These are phyloP conservation scores for Parus major DNA, from an alignment of 2,113 vertebrate genomes.

Conservation along the genomic window DNA sequence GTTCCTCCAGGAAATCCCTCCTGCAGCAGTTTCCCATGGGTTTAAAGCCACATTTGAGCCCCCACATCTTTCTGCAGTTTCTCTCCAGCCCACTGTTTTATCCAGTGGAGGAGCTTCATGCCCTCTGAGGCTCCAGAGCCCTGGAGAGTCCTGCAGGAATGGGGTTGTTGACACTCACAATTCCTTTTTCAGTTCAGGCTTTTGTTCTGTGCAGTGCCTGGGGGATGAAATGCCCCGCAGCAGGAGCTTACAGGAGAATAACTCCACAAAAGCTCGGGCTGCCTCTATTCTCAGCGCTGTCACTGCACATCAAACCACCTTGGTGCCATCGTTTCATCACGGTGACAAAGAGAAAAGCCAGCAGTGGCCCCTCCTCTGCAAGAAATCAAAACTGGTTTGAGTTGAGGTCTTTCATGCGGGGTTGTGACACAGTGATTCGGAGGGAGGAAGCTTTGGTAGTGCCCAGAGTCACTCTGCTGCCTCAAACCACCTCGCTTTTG, in stretches of 20 bases:
- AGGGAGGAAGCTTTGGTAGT: neutral
- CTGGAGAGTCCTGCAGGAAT: neutral
- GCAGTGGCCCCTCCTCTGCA: neutral
- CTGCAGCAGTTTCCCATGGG: neutral
- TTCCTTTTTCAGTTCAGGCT: neutral
- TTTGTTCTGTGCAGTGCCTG: neutral
- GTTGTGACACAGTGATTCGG: neutral
- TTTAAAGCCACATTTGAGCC: neutral
- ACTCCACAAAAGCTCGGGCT: neutral
- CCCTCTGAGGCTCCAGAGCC: neutral
- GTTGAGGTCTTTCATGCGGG: neutral
- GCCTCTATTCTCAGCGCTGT: neutral
- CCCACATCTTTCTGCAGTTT: neutral
- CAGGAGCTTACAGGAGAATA: neutral
- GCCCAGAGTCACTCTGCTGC: neutral
- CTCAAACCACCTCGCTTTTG: neutral
- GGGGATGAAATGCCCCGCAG: neutral
- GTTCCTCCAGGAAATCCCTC: neutral
- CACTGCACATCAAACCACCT: neutral
- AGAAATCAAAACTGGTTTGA: neutral
- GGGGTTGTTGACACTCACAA: neutral
- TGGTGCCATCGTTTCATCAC: neutral
- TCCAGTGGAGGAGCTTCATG: neutral
- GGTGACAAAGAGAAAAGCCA: neutral
- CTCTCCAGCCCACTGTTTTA: neutral